Percentiles rank a stretch among this genome's conserved stretches.
These are phyloP conservation scores for Empidonax alnorum DNA, from an alignment of 2,113 vertebrate genomes.

Conservation along the genomic window DNA sequence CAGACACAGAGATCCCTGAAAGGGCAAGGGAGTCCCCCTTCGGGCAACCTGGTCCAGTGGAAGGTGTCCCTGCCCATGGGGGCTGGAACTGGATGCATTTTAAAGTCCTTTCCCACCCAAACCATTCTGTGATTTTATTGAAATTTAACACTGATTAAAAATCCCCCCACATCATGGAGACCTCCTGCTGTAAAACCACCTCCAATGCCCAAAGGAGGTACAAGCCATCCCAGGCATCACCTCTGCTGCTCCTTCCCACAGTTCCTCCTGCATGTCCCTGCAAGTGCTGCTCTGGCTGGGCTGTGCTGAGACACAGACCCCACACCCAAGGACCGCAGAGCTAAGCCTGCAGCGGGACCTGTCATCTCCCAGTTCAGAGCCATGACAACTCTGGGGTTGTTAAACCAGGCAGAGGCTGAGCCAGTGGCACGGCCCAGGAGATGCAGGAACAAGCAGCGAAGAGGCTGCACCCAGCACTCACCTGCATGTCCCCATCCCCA, in stretches of 20 bases:
- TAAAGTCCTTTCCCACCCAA: background rate
- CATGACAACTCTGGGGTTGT: background rate
- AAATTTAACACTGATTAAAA: background rate
- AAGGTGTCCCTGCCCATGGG: background rate
- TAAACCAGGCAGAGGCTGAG: background rate
- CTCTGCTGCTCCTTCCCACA: background rate
- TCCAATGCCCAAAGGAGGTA: background rate
- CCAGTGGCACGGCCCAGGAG: fast-evolving
- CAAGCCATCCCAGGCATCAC: background rate
- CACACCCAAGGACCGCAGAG: fast-evolving
- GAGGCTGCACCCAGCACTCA: background rate
- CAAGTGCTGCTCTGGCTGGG: background rate
- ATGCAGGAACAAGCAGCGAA: background rate
- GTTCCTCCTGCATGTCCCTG: background rate
- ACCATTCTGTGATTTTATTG: background rate
- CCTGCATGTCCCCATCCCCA: background rate
- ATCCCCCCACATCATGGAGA: background rate
- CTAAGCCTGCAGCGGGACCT: background rate
- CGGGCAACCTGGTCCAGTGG: background rate
- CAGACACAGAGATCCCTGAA: background rate
- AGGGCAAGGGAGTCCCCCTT: background rate
- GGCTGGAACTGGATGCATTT: background rate
- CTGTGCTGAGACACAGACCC: background rate
- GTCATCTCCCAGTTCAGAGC: background rate
- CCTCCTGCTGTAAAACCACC: background rate